These are phyloP conservation scores for Synergus laeviventris DNA, from an alignment of 2,888 invertebrate genomes.

Conservation along the genomic window DNA sequence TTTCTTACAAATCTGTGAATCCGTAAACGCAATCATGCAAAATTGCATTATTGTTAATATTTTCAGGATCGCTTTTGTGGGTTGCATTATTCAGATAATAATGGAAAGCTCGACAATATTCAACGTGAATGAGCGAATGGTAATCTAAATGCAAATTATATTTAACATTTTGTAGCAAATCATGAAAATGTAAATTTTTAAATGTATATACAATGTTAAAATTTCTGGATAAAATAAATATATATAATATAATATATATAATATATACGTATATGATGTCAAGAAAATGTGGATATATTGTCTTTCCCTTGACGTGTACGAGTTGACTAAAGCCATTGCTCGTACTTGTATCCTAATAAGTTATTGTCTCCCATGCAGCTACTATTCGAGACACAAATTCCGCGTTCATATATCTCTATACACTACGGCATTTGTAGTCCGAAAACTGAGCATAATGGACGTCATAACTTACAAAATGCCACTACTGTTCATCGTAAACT, in stretches of 20 bases:
- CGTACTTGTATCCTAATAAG: constrained; percentile 45
- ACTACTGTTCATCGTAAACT: constrained; percentile 45
- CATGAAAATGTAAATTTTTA: neutral
- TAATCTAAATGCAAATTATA: neutral
- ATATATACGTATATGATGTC: neutral
- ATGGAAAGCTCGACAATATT: neutral
- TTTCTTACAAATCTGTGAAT: too few relatives aligned
- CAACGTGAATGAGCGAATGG: neutral
- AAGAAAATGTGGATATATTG: neutral
- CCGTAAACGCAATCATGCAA: too few relatives aligned
- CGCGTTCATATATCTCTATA: constrained; percentile 52
- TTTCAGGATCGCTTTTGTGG: neutral
- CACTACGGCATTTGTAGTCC: constrained; percentile 53
- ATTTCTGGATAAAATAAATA: too few relatives aligned
- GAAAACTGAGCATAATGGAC: constrained; percentile 54
- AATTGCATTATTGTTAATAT: neutral
- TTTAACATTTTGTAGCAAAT: neutral
- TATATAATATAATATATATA: neutral
- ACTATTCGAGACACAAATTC: constrained; percentile 52
- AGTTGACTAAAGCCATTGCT: constrained; percentile 4
- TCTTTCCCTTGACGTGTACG: neutral
- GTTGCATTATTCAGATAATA: neutral
- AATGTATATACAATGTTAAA: neutral
- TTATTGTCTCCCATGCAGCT: constrained; percentile 52
- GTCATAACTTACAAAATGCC: constrained; percentile 55